Base-by-base conservation (phyloP, 2,113 vertebrate species). In the Crotalus viridis region DNA sequence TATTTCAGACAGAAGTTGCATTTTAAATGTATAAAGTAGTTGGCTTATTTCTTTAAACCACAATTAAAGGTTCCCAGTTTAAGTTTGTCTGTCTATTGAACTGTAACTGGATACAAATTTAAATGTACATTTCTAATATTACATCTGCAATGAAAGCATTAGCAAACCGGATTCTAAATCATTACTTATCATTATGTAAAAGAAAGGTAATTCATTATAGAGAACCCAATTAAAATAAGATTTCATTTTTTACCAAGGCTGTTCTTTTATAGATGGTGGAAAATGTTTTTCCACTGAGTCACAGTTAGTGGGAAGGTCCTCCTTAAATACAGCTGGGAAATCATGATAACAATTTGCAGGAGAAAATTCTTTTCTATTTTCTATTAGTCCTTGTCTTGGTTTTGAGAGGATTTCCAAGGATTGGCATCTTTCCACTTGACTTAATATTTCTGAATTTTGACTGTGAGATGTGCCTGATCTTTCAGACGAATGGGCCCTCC, bases 401-500 rank as follows among this genome's bases (percentile, higher is more conserved):
- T 97, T 97, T 8, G 97, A 94, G 95, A 99, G 98, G 64, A 97
- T 94, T 94, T 99, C 99, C 94, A 98, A 95, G 0, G 99, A 99
- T 96, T 98, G 98, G 91, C 98, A 99, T 13, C 99, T 97, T 92
- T 98, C 98, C 64, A 98, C 81, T 85, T 96, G 90, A 4, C 87
- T 91, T 0, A 94, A 93, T 54, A 96, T 93, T 85, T 94, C 96
- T 52, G 94, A 97, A 56, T 95, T 94, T 0, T 97, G 96, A 89
- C 96, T 95, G 21, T 92, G 95, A 51, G 97, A 96, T 10, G 97
- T 90, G 43, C 96, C 94, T 6, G 98, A 98, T 93, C 98, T 98
- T 6, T 99, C 99, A 12, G 99, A 98, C 8, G 99, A 99, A 93
- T 99, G 98, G 26, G 99, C 98, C 94, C 99, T 98, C 24, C 99